Conservation (phyloP, 2,113 vertebrate genomes). For the Lanius collurio region DNA sequence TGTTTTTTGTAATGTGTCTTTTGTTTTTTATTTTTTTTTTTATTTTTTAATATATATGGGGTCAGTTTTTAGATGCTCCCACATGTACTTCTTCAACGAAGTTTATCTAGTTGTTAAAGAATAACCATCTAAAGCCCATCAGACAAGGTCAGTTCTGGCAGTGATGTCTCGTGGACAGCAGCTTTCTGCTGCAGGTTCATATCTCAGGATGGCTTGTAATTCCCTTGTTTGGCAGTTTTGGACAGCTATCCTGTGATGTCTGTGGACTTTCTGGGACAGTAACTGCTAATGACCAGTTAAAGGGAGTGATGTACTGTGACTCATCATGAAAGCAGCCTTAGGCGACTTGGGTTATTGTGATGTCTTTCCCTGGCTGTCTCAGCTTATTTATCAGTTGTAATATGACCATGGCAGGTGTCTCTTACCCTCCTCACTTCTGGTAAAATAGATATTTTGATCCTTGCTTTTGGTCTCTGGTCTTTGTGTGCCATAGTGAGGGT, state of each 20-base stretch:
- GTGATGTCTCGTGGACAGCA: neutral
- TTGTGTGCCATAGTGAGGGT: neutral
- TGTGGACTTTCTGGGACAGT: neutral
- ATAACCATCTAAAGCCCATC: neutral
- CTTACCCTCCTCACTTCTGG: neutral
- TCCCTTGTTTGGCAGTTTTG: neutral
- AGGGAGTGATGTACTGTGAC: neutral
- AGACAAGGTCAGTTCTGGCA: neutral
- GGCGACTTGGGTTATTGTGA: neutral
- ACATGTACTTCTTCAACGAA: neutral
- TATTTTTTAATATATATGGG: neutral
- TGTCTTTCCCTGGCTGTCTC: neutral
- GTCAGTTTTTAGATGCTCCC: neutral
- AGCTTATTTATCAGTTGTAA: neutral
- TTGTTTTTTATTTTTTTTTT: neutral
- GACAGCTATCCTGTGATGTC: neutral
- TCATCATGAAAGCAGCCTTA: neutral
- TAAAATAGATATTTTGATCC: neutral
- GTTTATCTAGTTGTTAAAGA: neutral
- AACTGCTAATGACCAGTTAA: neutral
- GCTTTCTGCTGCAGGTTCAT: neutral
- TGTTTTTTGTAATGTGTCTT: neutral
- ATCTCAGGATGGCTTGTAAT: neutral
- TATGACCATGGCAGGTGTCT: neutral
- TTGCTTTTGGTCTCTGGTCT: neutral